Conservation (phyloP, 64 coral and sea anemone species). For the Pocillopora verrucosa region DNA sequence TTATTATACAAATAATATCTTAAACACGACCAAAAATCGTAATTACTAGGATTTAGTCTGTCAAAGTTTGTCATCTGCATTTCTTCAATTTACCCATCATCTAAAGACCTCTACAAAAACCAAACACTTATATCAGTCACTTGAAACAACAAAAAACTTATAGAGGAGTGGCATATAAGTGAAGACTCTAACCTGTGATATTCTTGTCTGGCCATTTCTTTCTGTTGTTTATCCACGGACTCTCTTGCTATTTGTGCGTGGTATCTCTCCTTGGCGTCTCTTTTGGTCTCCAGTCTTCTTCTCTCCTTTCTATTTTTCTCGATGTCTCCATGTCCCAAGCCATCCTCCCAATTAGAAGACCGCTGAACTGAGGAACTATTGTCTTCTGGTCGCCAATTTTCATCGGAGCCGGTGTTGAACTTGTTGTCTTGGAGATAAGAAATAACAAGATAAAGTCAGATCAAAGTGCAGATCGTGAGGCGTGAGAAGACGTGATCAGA, state of each 20-base stretch:
- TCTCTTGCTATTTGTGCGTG: conserved; percentile 59
- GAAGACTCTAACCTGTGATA: conserved; percentile 59
- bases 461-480: neutral
- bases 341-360: conserved; percentile 82
- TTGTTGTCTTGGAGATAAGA: conserved; percentile 69
- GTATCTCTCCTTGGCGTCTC: conserved; percentile 70
- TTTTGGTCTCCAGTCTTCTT: conserved; percentile 57
- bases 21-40: no score
- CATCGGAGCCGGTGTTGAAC: conserved; percentile 55
- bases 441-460: neutral
- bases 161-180: neutral
- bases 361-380: conserved; percentile 19
- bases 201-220: conserved; percentile 59
- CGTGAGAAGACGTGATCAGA: no score
- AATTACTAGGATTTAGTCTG: no score
- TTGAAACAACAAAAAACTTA: neutral
- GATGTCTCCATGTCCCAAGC: conserved; percentile 70
- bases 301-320: conserved; percentile 45
- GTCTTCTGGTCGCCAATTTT: conserved; percentile 78
- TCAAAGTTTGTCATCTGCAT: no score
- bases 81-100: no score
- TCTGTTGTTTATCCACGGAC: conserved; percentile 53
- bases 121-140: no score
- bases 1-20: no score
- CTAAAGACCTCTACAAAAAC: no score